Evolutionary conservation across 1,140 invertebrate genomes (phyloP).

Genomic region (Polypedilum vanderplanki): DNA sequence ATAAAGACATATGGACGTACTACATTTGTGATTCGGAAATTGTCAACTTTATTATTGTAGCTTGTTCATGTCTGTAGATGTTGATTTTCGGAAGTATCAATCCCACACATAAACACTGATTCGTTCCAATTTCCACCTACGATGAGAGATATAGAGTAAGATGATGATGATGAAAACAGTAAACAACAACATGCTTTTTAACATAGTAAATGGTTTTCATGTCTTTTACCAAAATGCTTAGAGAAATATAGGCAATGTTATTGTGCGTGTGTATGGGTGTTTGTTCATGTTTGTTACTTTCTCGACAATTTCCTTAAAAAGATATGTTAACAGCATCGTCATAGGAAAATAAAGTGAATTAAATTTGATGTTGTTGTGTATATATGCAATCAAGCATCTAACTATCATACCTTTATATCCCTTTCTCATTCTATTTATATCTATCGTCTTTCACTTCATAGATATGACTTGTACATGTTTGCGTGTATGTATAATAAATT

Average conservation of each 20-base stretch:
- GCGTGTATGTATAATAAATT: constrained; percentile 17
- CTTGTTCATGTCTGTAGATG: neutral
- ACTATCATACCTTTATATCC: too few relatives aligned
- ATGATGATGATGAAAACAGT: neutral
- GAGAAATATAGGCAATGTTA: neutral
- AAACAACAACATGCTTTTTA: constrained; percentile 11
- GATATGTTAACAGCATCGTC: neutral
- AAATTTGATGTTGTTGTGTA: neutral
- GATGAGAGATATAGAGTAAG: neutral
- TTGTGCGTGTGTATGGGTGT: neutral
- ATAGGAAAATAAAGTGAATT: constrained; percentile 14
- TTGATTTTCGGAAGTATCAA: neutral
- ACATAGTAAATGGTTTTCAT: neutral
- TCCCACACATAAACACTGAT: neutral
- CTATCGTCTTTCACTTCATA: too few relatives aligned
- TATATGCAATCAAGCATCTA: too few relatives aligned
- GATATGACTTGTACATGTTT: neutral
- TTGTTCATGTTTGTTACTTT: neutral
- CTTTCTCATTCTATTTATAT: too few relatives aligned
- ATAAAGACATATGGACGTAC: too few relatives aligned
- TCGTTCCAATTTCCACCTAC: neutral
- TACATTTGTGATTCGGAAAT: neutral
- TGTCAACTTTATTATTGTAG: constrained; percentile 13
- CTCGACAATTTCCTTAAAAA: neutral
- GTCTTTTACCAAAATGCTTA: neutral